phyloP scores from a whole-genome alignment of 2,113 vertebrate species.

The Melanostigma gelatinosum region DNA sequence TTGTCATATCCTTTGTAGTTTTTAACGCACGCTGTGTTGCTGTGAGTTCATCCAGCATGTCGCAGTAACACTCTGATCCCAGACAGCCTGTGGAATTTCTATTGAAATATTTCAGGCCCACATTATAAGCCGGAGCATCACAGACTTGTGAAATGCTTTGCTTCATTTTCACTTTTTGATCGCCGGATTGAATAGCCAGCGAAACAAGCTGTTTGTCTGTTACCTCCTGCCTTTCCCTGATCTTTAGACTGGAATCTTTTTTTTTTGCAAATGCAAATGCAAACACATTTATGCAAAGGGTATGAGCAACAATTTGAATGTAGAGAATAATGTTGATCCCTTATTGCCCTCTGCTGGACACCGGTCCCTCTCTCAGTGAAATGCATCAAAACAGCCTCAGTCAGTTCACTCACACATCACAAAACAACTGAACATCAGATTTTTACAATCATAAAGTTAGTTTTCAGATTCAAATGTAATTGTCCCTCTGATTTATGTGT shows the following conservation, averaged over 20 bases:
- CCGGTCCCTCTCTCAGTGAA: neutral
- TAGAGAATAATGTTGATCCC: constrained; percentile 27
- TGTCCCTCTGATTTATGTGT: neutral
- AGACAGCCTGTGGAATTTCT: constrained; percentile 9
- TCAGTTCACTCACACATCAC: neutral
- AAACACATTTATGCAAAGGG: neutral
- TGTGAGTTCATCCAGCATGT: neutral
- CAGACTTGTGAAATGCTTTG: constrained; percentile 8
- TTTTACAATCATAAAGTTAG: neutral
- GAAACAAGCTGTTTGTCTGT: neutral
- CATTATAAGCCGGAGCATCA: constrained; percentile 5
- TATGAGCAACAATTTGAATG: neutral
- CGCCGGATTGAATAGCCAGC: constrained; percentile 9
- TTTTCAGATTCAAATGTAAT: neutral
- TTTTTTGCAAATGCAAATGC: neutral
- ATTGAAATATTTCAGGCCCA: neutral
- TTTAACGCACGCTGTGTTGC: neutral
- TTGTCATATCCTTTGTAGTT: neutral
- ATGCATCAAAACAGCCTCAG: neutral
- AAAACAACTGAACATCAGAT: neutral
- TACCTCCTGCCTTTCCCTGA: neutral
- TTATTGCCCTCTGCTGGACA: constrained; percentile 78
- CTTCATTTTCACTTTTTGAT: constrained; percentile 28
- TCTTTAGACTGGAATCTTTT: neutral
- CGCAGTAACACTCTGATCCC: neutral